A percentile compares a stretch with the other conserved stretches of the same genome.
phyloP scores from a whole-genome alignment of 1,140 invertebrate genomes.

The Wiebesia pumilae region DNA sequence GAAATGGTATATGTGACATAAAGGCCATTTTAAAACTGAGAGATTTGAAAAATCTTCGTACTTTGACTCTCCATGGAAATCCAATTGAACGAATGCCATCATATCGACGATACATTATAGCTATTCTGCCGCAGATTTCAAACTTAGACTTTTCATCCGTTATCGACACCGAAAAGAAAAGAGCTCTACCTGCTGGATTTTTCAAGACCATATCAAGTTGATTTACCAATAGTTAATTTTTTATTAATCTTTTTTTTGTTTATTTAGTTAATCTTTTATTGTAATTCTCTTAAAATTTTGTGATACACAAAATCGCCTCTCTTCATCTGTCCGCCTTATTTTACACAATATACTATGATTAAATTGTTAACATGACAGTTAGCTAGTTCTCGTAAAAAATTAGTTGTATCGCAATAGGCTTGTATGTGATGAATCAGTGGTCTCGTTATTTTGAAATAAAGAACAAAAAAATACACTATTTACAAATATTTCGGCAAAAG shows the following conservation, averaged over 20 bases:
- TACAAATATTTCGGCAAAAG: constrained; percentile 36
- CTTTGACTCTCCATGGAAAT: constrained; percentile 76
- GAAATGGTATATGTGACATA: constrained; percentile 74
- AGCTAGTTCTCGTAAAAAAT: constrained; percentile 41
- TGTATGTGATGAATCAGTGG: constrained; percentile 20
- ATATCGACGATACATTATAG: constrained; percentile 73
- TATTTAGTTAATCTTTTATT: constrained; percentile 31
- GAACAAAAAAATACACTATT: constrained; percentile 49
- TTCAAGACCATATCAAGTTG: constrained; percentile 58
- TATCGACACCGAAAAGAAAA: constrained; percentile 61
- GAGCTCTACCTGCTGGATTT: constrained; percentile 63
- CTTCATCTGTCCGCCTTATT: background rate
- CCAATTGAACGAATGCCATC: constrained; percentile 71
- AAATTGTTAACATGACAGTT: constrained; percentile 26
- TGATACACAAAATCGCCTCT: constrained; percentile 43
- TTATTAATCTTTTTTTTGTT: constrained; percentile 12
- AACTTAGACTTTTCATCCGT: constrained; percentile 74
- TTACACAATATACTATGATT: constrained; percentile 46
- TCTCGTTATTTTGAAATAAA: constrained; percentile 16
- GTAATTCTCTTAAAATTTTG: constrained; percentile 38
- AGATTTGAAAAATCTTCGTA: constrained; percentile 69
- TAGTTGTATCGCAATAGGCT: constrained; percentile 23
- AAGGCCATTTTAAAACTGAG: constrained; percentile 69
- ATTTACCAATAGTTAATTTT: constrained; percentile 34
- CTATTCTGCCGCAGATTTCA: constrained; percentile 73